Evolutionary conservation across 2,888 invertebrate species (phyloP), one percentile per base, ranked within the genome.

Genomic region (Physocephala rufipes): DNA sequence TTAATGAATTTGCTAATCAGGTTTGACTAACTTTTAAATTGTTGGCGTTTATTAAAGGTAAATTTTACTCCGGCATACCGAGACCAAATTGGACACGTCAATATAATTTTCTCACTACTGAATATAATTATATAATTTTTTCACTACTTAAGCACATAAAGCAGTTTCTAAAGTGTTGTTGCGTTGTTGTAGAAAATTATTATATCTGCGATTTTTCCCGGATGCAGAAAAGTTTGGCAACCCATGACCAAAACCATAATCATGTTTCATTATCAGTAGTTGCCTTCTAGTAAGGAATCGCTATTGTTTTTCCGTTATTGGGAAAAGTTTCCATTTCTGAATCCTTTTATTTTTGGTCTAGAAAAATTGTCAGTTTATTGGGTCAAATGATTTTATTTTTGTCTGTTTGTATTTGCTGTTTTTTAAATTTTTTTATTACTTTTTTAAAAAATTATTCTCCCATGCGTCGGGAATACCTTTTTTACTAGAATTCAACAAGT

Each of bases 401-500:
- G 16, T 43, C 62, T 66, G 67, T 13, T 51, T 64, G 59, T 55
- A 58, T 71, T 69, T 47, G 68, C 66, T 72, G 74, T 74, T 71
- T 75, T 76, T 78, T 73, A 71, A 36, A 36, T 36, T 36, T 9
- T 73, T 78, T 73, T 64, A 59, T 65, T n/a, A n/a, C n/a, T n/a
- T n/a, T n/a, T n/a, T n/a, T n/a, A n/a, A n/a, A n/a, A n/a, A n/a
- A n/a, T n/a, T n/a, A n/a, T n/a, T n/a, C n/a, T n/a, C n/a, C n/a
- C n/a, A n/a, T 73, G 69, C 67, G 16, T 58, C 72, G 59, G 64
- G 70, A 55, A 68, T 61, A 68, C 68, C 62, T 61, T 63, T 62
- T 67, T 64, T 68, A 58, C 70, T 74, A 74, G 28, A 80, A 79
- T 79, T 80, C 82, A 82, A 83, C 82, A 83, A 82, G 82, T 82